A percentile compares a stretch with the other conserved stretches of the same genome.
phyloP scores from a whole-genome alignment of 2,113 vertebrate genomes.

The Rhynchopsitta pachyrhyncha region DNA sequence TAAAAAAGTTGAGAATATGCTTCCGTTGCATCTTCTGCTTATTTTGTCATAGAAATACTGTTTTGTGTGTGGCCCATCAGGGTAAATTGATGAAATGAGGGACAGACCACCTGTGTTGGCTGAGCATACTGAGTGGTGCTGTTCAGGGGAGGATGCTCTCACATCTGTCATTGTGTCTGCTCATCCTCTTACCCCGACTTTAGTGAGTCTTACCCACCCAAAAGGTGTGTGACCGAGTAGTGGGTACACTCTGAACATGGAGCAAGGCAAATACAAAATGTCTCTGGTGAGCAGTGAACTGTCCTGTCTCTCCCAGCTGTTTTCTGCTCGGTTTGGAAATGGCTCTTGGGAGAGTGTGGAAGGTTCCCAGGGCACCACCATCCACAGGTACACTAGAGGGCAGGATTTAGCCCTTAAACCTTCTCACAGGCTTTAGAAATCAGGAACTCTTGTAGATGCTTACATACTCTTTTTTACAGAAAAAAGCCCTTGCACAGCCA shows the following conservation, averaged over 20 bases:
- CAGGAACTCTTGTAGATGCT: background rate
- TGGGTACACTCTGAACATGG: background rate
- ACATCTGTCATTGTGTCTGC: rapidly evolving
- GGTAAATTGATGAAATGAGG: background rate
- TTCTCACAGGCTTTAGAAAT: background rate
- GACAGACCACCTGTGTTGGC: background rate
- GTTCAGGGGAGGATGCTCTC: background rate
- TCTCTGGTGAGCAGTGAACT: background rate
- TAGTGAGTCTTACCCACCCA: background rate
- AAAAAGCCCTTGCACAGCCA: background rate
- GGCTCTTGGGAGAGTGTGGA: background rate
- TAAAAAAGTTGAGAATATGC: background rate
- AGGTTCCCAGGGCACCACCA: background rate
- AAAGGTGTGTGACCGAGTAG: background rate
- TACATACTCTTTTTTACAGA: background rate
- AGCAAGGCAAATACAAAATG: background rate
- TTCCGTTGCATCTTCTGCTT: background rate
- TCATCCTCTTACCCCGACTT: background rate
- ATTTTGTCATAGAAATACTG: background rate
- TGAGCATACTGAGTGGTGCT: background rate
- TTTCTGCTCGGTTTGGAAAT: background rate
- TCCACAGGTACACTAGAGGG: conserved; percentile 15
- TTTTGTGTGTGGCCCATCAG: background rate
- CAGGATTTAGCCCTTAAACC: conserved; percentile 38
- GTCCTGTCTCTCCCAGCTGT: background rate